Conservation (phyloP, 2,888 invertebrate species). For the Cryptus viduatorius region DNA sequence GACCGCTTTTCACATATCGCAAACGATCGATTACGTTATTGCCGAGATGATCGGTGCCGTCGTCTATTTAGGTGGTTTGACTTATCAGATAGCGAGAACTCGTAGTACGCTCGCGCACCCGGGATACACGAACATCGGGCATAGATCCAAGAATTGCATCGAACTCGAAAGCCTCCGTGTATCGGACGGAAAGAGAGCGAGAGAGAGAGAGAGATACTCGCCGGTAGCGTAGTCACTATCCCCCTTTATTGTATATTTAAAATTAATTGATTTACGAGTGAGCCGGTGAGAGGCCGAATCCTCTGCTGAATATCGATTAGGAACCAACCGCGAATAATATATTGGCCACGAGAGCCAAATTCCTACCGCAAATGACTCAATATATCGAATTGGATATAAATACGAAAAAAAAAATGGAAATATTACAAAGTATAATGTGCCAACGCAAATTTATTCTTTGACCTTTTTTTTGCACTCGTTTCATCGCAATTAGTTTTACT, state of each 20-base stretch:
- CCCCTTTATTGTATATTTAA: constrained; percentile 68
- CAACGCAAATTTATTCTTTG: constrained; percentile 27
- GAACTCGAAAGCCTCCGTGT: constrained; percentile 45
- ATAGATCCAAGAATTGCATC: constrained; percentile 63
- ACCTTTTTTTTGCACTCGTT: not conserved
- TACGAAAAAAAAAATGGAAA: constrained; percentile 32
- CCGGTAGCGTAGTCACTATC: constrained; percentile 9
- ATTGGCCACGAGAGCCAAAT: constrained; percentile 57
- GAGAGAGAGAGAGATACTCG: constrained; percentile 34
- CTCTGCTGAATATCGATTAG: constrained; percentile 67
- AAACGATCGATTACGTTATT: constrained; percentile 74
- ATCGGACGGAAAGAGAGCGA: constrained; percentile 12
- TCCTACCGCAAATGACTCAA: constrained; percentile 63
- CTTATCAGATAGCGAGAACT: constrained; percentile 74
- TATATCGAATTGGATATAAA: constrained; percentile 53
- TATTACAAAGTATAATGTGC: constrained; percentile 59
- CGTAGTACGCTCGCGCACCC: constrained; percentile 24
- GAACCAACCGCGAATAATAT: constrained; percentile 60
- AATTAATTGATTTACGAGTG: constrained; percentile 68
- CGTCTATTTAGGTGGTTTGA: constrained; percentile 75
- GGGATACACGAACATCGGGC: constrained; percentile 61
- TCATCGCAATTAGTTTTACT: not conserved
- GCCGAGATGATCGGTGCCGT: constrained; percentile 74
- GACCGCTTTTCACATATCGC: constrained; percentile 75
- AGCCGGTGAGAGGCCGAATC: constrained; percentile 53